Base-by-base conservation (phyloP, 2,888 invertebrate genomes). In the Cosmia pyralina region DNA sequence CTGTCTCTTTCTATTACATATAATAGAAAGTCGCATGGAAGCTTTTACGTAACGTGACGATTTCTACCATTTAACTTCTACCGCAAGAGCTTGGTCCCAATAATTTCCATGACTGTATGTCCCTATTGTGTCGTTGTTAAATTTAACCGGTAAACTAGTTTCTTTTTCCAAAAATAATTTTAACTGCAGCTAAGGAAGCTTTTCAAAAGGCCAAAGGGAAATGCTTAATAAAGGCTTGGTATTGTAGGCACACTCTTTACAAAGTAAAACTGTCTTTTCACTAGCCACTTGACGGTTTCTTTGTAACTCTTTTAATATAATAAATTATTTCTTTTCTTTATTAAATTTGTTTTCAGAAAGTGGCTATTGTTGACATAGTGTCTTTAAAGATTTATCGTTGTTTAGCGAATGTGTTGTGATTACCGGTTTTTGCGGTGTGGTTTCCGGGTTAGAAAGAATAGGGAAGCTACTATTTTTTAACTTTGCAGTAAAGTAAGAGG, bases 261-360 rank as follows among this genome's bases (percentile, higher is more conserved):
- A 87, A 84, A 85, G 75, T 75, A 75, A 84, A 84, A 86, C 83
- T 81, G 82, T 85, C 87, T 87, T 85, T 88, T 88, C 85, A 87
- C 77, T 64, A 80, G 82, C 73, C 66, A 75, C 83, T 86, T 85
- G 82, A 75, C 68, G 88, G 82, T 81, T 86, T 87, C 85, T 84
- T 83, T 86, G 82, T 83, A 81, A 85, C 84, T 86, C 86, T 87
- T 87, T 87, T 55, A 55, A 79, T 81, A 84, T 87, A 88, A 87
- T 88, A 87, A 89, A 89, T 89, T 88, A 86, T 88, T 86, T 72
- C 82, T 79, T 83, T 81, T 83, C 52, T 59, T 84, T 50, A 72
- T 74, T 73, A 59, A 82, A 75, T 75, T 63, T 83, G 83, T 79
- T 78, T 44, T 67, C 64, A 75, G 53, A 59, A 70, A 76, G 50